phyloP scores from a whole-genome alignment of 2,797 vertebrate species.

The Sarcophilus harrisii region DNA sequence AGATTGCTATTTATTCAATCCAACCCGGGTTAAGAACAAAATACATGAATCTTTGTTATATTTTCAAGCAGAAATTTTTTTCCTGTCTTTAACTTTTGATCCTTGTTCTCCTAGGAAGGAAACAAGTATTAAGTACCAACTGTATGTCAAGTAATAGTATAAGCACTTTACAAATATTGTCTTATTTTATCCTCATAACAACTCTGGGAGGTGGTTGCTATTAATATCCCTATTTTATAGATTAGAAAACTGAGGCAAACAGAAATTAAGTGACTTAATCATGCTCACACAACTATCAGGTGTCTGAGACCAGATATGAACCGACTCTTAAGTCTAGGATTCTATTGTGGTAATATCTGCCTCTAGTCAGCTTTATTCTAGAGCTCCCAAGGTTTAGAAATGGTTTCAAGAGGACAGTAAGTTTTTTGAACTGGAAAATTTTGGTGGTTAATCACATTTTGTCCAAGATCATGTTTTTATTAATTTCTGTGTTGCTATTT shows the following conservation, averaged over 20 bases:
- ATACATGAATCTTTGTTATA: slow-evolving; percentile 51
- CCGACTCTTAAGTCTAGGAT: neutral
- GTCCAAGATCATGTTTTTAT: neutral
- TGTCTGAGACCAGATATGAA: neutral
- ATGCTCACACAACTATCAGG: neutral
- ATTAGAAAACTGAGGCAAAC: neutral
- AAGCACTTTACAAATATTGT: neutral
- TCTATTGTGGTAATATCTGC: neutral
- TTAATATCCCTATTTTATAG: neutral
- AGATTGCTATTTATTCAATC: slow-evolving; percentile 35
- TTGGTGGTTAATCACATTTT: neutral
- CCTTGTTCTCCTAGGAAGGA: slow-evolving; percentile 3
- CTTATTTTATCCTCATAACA: neutral
- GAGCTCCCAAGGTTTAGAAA: neutral
- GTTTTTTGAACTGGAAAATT: slow-evolving; percentile 22
- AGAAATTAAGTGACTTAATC: neutral
- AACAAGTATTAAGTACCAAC: neutral
- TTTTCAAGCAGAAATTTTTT: slow-evolving; percentile 14
- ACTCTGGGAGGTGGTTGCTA: neutral
- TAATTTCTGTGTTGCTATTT: neutral
- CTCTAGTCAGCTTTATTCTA: neutral
- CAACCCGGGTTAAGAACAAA: slow-evolving; percentile 23
- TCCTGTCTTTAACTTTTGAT: slow-evolving; percentile 12
- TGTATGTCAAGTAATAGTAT: neutral
- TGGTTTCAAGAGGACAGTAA: neutral